Conservation (phyloP, 2,113 vertebrate species). For the Carettochelys insculpta region DNA sequence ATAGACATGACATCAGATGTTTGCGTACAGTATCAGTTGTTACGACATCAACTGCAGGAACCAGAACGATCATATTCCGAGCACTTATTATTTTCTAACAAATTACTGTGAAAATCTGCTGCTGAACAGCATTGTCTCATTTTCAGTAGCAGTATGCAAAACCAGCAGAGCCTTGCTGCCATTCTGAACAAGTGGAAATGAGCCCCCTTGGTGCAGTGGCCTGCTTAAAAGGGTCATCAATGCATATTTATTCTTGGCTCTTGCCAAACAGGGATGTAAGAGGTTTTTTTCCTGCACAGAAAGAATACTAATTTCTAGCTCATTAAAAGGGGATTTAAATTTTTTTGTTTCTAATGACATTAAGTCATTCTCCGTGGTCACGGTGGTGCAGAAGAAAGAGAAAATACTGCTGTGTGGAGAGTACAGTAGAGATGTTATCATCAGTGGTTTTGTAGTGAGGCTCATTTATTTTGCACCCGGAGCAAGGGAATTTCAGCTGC, state of each 20-base stretch:
- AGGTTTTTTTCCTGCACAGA: background rate
- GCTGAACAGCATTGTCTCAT: background rate
- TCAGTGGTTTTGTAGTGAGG: background rate
- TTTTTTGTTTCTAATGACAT: conserved; percentile 21
- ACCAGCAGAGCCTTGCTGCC: conserved; percentile 13
- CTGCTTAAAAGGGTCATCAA: conserved; percentile 39
- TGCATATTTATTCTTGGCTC: conserved; percentile 15
- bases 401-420: background rate
- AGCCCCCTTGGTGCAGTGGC: conserved; percentile 36
- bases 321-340: conserved; percentile 41
- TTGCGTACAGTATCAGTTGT: conserved; percentile 21
- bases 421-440: background rate
- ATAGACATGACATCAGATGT: conserved; percentile 37
- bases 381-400: background rate
- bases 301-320: conserved; percentile 31
- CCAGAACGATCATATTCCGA: conserved; percentile 13
- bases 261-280: background rate
- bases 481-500: background rate
- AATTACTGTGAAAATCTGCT: conserved; percentile 29
- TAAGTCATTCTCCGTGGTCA: conserved; percentile 20
- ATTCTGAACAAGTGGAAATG: conserved; percentile 34
- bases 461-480: background rate
- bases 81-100: conserved; percentile 24
- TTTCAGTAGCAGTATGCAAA: conserved; percentile 15
- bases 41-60: conserved; percentile 40